A percentile compares a stretch with the other conserved stretches of the same genome.
phyloP scores from a whole-genome alignment of 2,888 invertebrate genomes.

The Miltochrista miniata region DNA sequence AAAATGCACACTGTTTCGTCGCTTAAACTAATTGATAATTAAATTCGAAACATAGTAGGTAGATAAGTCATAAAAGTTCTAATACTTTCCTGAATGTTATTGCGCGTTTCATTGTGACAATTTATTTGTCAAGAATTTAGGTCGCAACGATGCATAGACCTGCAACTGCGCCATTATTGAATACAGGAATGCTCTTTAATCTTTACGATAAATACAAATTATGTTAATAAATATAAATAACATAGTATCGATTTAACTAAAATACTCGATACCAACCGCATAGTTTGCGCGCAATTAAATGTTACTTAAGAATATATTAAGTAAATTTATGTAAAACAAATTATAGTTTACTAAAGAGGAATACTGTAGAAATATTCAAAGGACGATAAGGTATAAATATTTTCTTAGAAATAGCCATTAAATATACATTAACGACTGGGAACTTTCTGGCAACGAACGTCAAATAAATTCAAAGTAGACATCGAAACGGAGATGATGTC shows the following conservation, averaged over 20 bases:
- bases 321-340: constrained; percentile 14
- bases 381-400: background rate
- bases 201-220: background rate
- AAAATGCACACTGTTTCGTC: too few species aligned
- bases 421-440: constrained; percentile 20
- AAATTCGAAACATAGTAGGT: too few species aligned
- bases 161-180: background rate
- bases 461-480: background rate
- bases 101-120: too few species aligned
- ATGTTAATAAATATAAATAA: constrained; percentile 9
- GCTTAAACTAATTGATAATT: too few species aligned
- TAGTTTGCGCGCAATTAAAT: constrained; percentile 17
- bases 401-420: constrained; percentile 25
- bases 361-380: background rate
- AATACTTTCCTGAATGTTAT: too few species aligned
- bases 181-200: background rate
- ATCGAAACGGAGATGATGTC: background rate
- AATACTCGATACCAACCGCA: constrained; percentile 8
- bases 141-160: background rate
- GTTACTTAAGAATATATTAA: constrained; percentile 32
- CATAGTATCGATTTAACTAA: background rate
- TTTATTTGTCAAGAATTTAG: too few species aligned
- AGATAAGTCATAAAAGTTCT: too few species aligned
- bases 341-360: constrained; percentile 14
- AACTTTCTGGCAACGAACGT: background rate